Base-by-base conservation (phyloP, 2,888 invertebrate genomes). In the Isoperla grammatica region DNA sequence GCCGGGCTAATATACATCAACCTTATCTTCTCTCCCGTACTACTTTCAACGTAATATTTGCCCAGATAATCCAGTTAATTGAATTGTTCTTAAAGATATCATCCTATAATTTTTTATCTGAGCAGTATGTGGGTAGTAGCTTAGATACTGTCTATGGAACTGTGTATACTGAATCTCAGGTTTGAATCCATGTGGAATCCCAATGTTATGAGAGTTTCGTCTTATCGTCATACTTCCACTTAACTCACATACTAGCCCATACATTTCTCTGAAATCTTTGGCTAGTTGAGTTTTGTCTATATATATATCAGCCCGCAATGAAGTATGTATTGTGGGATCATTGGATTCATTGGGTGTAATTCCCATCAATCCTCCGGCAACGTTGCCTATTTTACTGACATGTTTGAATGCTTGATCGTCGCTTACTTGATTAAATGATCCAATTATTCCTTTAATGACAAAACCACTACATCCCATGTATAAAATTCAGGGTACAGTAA, bases 231-330 rank as follows among this genome's bases (percentile, higher is more conserved):
- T 2, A 12, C 4, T 11, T 13, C 4, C 45, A n/a, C 19, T 9
- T 45, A n/a, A n/a, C n/a, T 29, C 29, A 29, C 5, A 29, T 29
- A 29, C 29, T 8, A 29, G 8, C 4, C 45, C 15, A 43, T 12
- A 43, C 45, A 43, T 43, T 43, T 43, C 45, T n/a, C n/a, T 43
- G 45, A 43, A 17, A 43, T 29, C 29, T 29, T 29, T 29, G 4
- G 29, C 4, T 6, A 29, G 29, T 29, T 29, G 29, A 6, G 29
- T 6, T 8, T 29, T 29, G 8, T 29, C 29, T 29, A 8, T 29
- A 8, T n/a, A 40, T 43, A 2, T 17, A 43, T 15, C 45, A 17
- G 45, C 17, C 45, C 19, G 12, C 45, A 43, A 12, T n/a, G 45
- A 43, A 43, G 45, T 13, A 40, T 40, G n/a, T 13, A 40, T 40